Base-by-base conservation (phyloP, 2,888 invertebrate genomes). In the Pseudoips prasinana region DNA sequence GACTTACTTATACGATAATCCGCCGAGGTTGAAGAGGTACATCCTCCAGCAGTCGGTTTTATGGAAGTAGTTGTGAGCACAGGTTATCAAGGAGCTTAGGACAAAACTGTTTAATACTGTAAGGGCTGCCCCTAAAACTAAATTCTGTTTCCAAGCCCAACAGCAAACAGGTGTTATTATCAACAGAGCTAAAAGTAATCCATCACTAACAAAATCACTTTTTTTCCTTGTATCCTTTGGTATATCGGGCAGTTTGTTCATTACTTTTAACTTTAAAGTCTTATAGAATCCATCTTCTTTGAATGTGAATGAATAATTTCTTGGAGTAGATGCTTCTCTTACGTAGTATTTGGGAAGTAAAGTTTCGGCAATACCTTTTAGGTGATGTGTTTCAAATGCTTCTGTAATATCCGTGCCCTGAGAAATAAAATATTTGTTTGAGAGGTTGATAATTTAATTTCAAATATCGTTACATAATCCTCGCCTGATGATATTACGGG, bases 1-100 rank as follows among this genome's bases (percentile, higher is more conserved):
- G n/a, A 71, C 82, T 79, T 69, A 92, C 92, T 90, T 88, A 8
- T 92, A 92, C 1, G 92, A 91, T 76, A 94, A 73, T 39, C 93
- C 78, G 8, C 91, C 84, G 17, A 96, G 73, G 57, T 95, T 94
- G 51, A 94, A 94, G 29, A 94, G 90, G 59, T 93, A 94, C 94
- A 95, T 95, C 34, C 95, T 90, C 91, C 94, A 95, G 64, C 90
- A 95, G 61, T 96, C 94, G 18, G 90, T 90, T 58, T 92, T 90
- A 65, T 96, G 96, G 50, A 95, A 92, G 64, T 93, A 96, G 69
- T 96, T 96, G 68, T 96, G 96, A 0, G 92, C 92, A 22, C 90
- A 90, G 10, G 92, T 89, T 0, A 90, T 71, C 0, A 92, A 75
- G 72, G 69, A 63, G 36, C 76, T 74, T 7, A 87, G 39, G 4